Conservation (phyloP, 2,113 vertebrate species). For the Oriolus oriolus region DNA sequence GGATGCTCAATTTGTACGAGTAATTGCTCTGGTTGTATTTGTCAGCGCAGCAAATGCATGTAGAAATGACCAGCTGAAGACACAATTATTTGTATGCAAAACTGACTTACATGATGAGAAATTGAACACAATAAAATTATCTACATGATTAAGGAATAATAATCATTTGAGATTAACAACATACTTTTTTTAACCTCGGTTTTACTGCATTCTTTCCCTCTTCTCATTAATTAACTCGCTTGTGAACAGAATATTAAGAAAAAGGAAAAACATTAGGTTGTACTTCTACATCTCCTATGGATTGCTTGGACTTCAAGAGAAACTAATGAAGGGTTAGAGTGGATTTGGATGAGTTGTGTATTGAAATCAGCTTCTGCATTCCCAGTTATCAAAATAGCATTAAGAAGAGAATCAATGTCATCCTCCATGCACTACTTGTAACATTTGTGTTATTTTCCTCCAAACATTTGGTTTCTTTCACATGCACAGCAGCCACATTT, state of each 20-base stretch:
- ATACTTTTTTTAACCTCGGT: neutral
- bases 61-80: neutral
- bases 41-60: neutral
- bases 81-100: neutral
- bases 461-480: neutral
- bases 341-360: neutral
- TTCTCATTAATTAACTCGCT: neutral
- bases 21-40: constrained; percentile 17
- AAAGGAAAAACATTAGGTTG: neutral
- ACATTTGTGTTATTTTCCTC: neutral
- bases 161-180: neutral
- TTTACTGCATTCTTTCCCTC: neutral
- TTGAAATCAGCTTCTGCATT: neutral
- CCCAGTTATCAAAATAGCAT: neutral
- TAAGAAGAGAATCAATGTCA: neutral
- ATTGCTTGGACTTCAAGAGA: neutral
- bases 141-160: neutral
- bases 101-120: neutral
- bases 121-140: neutral
- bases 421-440: neutral
- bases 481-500: neutral
- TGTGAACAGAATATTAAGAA: neutral
- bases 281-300: neutral
- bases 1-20: constrained; percentile 42
- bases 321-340: neutral